Evolutionary conservation across 2,113 vertebrate species (phyloP).

Genomic region (Thryonomys swinderianus): DNA sequence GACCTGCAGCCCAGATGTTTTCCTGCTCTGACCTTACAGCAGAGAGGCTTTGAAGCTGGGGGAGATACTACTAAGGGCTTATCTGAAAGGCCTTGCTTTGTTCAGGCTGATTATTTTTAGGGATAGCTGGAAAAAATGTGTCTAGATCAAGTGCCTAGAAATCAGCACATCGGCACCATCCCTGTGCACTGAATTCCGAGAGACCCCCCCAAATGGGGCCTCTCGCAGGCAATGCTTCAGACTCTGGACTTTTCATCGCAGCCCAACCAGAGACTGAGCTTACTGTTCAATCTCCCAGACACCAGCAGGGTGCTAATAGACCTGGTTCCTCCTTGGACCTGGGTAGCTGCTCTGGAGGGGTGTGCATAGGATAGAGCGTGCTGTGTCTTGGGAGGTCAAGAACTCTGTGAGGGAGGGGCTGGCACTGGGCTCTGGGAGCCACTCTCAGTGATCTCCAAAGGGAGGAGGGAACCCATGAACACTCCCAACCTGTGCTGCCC

Average conservation of each 20-base stretch:
- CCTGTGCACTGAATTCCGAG: neutral
- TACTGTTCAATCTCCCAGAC: neutral
- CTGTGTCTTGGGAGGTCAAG: neutral
- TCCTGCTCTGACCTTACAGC: constrained; percentile 75
- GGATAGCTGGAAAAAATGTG: constrained; percentile 43
- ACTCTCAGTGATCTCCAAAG: neutral
- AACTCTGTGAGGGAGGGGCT: neutral
- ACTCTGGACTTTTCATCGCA: too few relatives aligned
- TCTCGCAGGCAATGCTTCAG: neutral
- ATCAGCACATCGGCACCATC: rapidly evolving
- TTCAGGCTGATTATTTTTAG: constrained; percentile 69
- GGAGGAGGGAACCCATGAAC: neutral
- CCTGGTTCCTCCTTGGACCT: too few relatives aligned
- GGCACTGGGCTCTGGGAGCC: neutral
- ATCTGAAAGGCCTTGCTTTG: constrained; percentile 45
- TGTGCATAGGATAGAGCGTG: rapidly evolving
- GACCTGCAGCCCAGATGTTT: constrained; percentile 46
- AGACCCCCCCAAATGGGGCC: rapidly evolving
- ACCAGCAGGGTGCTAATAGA: neutral
- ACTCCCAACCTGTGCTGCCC: neutral
- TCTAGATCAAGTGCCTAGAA: constrained; percentile 52
- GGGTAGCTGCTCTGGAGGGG: rapidly evolving
- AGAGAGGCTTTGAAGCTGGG: constrained; percentile 75
- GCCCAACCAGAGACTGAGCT: too few relatives aligned
- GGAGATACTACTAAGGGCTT: constrained; percentile 75